Evolutionary conservation across 2,797 vertebrate species (phyloP).

Genomic region (Synaphobranchus kaupii): DNA sequence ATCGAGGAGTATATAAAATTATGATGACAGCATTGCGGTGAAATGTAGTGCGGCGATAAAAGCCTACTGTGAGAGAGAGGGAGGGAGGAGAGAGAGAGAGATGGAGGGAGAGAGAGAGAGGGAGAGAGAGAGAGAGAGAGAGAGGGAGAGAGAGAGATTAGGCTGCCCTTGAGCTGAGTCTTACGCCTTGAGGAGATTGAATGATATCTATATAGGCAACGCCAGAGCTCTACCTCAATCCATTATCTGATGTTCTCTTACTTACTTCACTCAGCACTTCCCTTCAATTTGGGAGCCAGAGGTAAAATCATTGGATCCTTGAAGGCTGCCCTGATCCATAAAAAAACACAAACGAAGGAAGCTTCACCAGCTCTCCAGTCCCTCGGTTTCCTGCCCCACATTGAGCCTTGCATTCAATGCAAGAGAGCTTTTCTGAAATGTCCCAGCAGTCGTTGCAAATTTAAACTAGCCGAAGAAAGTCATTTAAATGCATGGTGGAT

Average conservation of each 20-base stretch:
- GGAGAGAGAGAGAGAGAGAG: slow-evolving; percentile 23
- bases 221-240: slow-evolving; percentile 1
- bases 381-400: neutral
- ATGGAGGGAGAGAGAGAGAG: neutral
- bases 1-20: slow-evolving; percentile 23
- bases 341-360: neutral
- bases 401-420: neutral
- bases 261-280: neutral
- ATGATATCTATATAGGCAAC: slow-evolving; percentile 34
- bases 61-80: slow-evolving; percentile 29
- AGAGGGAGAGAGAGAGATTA: slow-evolving; percentile 31
- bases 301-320: neutral
- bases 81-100: slow-evolving; percentile 23
- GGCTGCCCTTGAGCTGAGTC: slow-evolving; percentile 34
- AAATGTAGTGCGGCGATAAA: slow-evolving; percentile 1
- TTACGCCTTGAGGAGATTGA: slow-evolving; percentile 27
- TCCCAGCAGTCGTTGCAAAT: neutral
- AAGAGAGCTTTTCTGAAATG: neutral
- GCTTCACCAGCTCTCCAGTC: neutral
- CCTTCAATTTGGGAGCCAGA: neutral
- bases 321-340: neutral
- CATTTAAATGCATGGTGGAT: neutral
- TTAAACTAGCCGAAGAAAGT: neutral
- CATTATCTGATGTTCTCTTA: slow-evolving; percentile 10
- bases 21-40: neutral